Conservation (phyloP, 2,888 invertebrate species). For the Abscondita cerata region DNA sequence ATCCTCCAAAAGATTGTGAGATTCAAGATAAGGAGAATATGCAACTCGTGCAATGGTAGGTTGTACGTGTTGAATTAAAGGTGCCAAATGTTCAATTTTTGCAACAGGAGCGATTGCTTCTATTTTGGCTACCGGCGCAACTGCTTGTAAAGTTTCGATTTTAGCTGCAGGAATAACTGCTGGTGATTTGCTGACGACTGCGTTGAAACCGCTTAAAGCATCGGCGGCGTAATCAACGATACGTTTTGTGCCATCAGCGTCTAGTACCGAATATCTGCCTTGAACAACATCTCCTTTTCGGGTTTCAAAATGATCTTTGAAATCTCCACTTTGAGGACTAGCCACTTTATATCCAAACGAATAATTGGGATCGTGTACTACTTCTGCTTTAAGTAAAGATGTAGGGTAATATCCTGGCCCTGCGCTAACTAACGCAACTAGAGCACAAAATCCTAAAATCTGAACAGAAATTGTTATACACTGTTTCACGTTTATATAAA, state of each 20-base stretch:
- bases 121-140: background rate
- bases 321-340: constrained; percentile 63
- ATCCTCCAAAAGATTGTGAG: too few species aligned
- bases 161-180: constrained; percentile 1
- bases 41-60: too few species aligned
- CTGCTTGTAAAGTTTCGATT: background rate
- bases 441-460: background rate
- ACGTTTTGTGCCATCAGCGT: constrained; percentile 59
- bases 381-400: constrained; percentile 4
- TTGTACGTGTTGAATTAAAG: background rate
- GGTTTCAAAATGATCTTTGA: constrained; percentile 67
- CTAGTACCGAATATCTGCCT: constrained; percentile 56
- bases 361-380: constrained; percentile 3
- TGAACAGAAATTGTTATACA: background rate
- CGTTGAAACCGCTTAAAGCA: constrained; percentile 50
- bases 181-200: constrained; percentile 51
- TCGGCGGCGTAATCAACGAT: constrained; percentile 51
- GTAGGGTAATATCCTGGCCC: background rate
- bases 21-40: too few species aligned
- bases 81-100: background rate
- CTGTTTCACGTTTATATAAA: too few species aligned
- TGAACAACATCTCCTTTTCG: constrained; percentile 68
- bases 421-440: background rate
- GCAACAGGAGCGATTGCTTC: background rate
- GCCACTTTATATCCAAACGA: constrained; percentile 3